Evolutionary conservation across 2,888 invertebrate genomes (phyloP).

Genomic region (Odontomyia ornata): DNA sequence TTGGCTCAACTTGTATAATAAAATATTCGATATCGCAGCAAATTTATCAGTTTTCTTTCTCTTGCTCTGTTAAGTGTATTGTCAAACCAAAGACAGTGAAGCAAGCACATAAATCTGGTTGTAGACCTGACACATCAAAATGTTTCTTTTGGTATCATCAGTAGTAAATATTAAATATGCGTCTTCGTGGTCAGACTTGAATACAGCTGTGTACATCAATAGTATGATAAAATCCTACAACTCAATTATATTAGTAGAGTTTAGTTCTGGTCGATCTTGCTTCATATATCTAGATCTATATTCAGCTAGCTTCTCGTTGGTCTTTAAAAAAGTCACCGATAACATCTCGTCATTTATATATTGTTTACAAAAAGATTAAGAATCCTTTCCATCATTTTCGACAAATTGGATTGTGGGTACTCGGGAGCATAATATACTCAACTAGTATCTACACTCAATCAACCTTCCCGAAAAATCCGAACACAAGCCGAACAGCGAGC

Average conservation of each 20-base stretch:
- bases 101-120: slow-evolving; percentile 41
- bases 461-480: no score
- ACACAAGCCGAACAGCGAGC: no score
- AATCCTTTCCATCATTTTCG: slow-evolving; percentile 18
- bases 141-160: slow-evolving; percentile 50
- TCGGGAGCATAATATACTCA: no score
- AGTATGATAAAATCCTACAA: slow-evolving; percentile 49
- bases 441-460: no score
- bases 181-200: slow-evolving; percentile 50
- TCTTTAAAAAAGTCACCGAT: slow-evolving; percentile 28
- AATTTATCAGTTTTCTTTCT: slow-evolving; percentile 44
- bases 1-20: no score
- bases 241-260: slow-evolving; percentile 39
- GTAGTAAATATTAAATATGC: slow-evolving; percentile 46
- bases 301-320: slow-evolving; percentile 24
- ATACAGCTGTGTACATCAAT: slow-evolving; percentile 50
- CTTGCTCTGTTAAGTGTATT: slow-evolving; percentile 41
- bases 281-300: slow-evolving; percentile 31
- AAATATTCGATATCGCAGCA: slow-evolving; percentile 40
- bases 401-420: slow-evolving; percentile 16
- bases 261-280: slow-evolving; percentile 38
- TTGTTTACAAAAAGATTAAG: slow-evolving; percentile 4
- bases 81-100: slow-evolving; percentile 47
- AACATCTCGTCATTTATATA: slow-evolving; percentile 33
- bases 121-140: slow-evolving; percentile 48